Evolutionary conservation across 2,797 vertebrate genomes (phyloP), one percentile per base, ranked within the genome.

Genomic region (Eidolon dupreanum): DNA sequence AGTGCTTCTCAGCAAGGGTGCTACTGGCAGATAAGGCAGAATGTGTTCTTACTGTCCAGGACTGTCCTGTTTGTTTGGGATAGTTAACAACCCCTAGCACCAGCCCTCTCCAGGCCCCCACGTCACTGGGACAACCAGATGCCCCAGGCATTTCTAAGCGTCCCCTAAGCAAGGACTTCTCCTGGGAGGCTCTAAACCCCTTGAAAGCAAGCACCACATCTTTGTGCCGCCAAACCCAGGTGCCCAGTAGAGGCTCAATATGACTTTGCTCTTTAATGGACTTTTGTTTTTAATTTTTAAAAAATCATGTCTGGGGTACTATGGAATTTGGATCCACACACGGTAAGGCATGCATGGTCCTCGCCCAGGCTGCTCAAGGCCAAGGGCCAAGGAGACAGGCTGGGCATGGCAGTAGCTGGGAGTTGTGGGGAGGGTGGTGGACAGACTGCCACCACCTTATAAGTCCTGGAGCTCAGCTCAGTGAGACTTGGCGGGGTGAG

Each of bases 111-210:
- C 2, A 6, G 46, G 73, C 1, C 33, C 31, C 83, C 1, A 10
- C 8, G 66, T 70, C 38, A 13, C 41, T 53, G 68, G 71, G 26
- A 94, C 43, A 79, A 31, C 57, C 26, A 51, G 55, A 73, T 3
- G 36, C 28, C 65, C 65, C 65, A 43, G 73, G 79, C 73, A 59
- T 94, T 92, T 95, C 75, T n/a, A 65, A 77, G 93, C 41, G 33
- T 20, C 19, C 46, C 49, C 46, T 51, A 15, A 81, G 36, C 7
- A 0, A 28, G 55, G 24, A 24, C n/a, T 73, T 49, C 17, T 59
- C 16, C 6, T 2, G 2, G 36, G 19, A 88, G 43, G 57, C 28
- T 9, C 51, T 68, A 22, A 59, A 71, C 20, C 93, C n/a, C 66
- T 41, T 17, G 11, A 82, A 46, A n/a, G 70, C 49, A 57, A 74